Conservation (phyloP, 2,888 invertebrate species). For the Orthosia incerta region DNA sequence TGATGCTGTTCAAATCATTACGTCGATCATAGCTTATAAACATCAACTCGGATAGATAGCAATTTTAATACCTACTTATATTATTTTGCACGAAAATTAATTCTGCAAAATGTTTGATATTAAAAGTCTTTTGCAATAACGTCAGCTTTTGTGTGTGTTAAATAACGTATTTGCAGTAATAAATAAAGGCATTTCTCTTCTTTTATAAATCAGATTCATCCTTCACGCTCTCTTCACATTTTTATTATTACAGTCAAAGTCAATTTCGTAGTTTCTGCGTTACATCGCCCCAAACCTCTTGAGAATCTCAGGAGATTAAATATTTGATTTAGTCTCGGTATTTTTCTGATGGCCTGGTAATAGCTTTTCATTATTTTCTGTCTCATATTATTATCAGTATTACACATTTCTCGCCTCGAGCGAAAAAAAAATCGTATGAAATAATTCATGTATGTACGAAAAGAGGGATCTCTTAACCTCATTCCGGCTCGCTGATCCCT, state of each 20-base stretch:
- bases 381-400: slow-evolving; percentile 46
- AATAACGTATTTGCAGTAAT: slow-evolving; percentile 18
- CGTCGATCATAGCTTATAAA: not conserved
- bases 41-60: no score
- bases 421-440: slow-evolving; percentile 25
- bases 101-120: not conserved
- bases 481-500: slow-evolving; percentile 72
- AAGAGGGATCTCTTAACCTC: slow-evolving; percentile 51
- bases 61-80: no score
- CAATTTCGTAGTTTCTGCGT: slow-evolving; percentile 60
- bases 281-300: slow-evolving; percentile 49
- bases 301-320: slow-evolving; percentile 53
- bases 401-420: slow-evolving; percentile 40
- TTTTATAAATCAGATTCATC: slow-evolving; percentile 33
- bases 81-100: not conserved
- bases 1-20: not conserved
- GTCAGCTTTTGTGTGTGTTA: not conserved
- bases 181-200: slow-evolving; percentile 24
- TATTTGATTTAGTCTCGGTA: slow-evolving; percentile 58
- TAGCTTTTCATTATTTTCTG: slow-evolving; percentile 59
- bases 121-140: not conserved
- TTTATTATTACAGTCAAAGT: slow-evolving; percentile 58
- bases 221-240: slow-evolving; percentile 53
- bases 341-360: slow-evolving; percentile 57
- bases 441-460: slow-evolving; percentile 35